These are phyloP conservation scores for Steatocranus sp. DNA, from an alignment of 2,797 vertebrate species.

Conservation along the genomic window DNA sequence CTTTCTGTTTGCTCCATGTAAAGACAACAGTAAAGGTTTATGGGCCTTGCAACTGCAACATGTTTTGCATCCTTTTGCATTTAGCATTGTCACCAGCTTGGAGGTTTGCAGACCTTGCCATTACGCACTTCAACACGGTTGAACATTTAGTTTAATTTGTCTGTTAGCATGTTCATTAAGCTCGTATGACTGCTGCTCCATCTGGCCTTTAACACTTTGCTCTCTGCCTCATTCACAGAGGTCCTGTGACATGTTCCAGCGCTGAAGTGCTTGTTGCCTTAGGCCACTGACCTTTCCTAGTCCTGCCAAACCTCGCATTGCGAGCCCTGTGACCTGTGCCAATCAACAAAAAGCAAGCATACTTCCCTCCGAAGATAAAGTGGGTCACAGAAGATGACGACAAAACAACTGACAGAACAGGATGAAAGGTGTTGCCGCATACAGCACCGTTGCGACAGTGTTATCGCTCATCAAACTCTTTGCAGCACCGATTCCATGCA, in stretches of 20 bases:
- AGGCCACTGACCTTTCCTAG: constrained; percentile 10
- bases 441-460: constrained; percentile 32
- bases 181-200: background rate
- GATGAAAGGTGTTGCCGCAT: constrained; percentile 11
- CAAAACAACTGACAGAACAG: constrained; percentile 7
- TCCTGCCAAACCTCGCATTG: constrained; percentile 17
- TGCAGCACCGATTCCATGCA: constrained; percentile 62
- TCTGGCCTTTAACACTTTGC: background rate
- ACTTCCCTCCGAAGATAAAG: constrained; percentile 8
- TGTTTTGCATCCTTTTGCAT: background rate
- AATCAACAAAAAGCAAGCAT: constrained; percentile 46
- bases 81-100: constrained; percentile 28
- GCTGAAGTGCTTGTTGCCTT: constrained; percentile 18
- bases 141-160: background rate
- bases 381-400: constrained; percentile 14
- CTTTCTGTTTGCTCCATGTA: background rate
- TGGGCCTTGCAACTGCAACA: background rate
- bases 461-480: constrained; percentile 32
- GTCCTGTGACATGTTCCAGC: constrained; percentile 69
- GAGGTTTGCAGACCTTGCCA: background rate
- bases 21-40: background rate
- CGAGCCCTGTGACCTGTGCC: constrained; percentile 59
- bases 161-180: background rate
- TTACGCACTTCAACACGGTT: background rate
- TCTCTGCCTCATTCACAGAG: constrained; percentile 53